These are phyloP conservation scores for Heliconius hermathena DNA, from an alignment of 1,140 invertebrate genomes.

Conservation along the genomic window DNA sequence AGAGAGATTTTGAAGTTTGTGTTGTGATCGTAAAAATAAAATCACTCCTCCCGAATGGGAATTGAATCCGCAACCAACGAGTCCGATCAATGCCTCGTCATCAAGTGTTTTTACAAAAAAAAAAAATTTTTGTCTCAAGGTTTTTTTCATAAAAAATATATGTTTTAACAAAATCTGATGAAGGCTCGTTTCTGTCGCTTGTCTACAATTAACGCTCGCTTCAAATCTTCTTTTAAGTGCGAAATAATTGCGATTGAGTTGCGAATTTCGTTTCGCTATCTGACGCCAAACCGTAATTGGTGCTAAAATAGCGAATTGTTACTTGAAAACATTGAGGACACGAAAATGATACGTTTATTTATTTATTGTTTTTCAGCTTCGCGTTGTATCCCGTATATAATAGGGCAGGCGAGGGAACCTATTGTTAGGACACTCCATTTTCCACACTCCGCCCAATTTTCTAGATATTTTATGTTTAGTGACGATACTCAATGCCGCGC, in stretches of 20 bases:
- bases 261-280: conserved; percentile 66
- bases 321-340: conserved; percentile 57
- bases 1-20: too few species aligned
- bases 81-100: too few species aligned
- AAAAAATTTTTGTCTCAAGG: background rate
- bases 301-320: conserved; percentile 72
- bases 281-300: conserved; percentile 71
- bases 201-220: conserved; percentile 68
- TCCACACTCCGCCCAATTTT: too few species aligned
- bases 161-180: background rate
- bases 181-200: conserved; percentile 22
- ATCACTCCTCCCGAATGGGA: too few species aligned
- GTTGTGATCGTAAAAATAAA: too few species aligned
- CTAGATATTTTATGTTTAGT: too few species aligned
- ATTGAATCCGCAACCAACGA: too few species aligned
- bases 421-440: too few species aligned
- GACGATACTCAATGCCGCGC: too few species aligned
- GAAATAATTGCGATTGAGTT: conserved; percentile 76
- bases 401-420: too few species aligned
- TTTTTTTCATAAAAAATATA: background rate
- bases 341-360: conserved; percentile 33
- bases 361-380: background rate
- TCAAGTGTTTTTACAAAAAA: too few species aligned
- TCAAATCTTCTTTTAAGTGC: conserved; percentile 69
- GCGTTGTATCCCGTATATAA: background rate